Base-by-base conservation (phyloP, 2,888 invertebrate genomes). In the Drosophila mercatorum region DNA sequence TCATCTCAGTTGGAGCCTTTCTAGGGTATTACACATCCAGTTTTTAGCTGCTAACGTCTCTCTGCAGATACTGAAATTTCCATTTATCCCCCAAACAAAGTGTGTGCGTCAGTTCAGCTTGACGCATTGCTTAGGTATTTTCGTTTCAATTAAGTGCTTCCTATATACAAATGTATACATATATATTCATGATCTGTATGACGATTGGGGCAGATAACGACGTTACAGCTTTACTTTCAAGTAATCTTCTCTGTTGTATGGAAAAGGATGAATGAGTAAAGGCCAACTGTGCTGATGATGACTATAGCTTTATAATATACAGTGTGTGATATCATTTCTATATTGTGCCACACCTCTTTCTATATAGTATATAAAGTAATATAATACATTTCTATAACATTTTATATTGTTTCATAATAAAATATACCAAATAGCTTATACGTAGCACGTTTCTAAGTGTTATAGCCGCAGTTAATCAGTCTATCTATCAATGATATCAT, bases 11-110 rank as follows among this genome's bases (percentile, higher is more conserved):
- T 44, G 26, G n/a, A 14, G 7, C 8, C 3, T 46, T 28, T 38
- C 43, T 28, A 60, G 49, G 28, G 31, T 38, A 59, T 59, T 60
- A 41, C 31, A 47, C 49, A 58, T 44, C 12, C 17, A 44, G 14
- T n/a, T 55, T 41, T 55, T 3, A 28, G 5, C 26, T 14, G 34
- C 10, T 51, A 17, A 8, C 47, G 5, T 17, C 11, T 41, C 14
- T 31, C 12, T 40, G 55, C 41, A 47, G 22, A 55, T 49, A 53
- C 55, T 46, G 47, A 59, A 53, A 17, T 11, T 51, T 12, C 14
- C 63, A 22, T 64, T 28, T 38, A 36, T 14, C 3, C 38, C 3
- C 17, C 41, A 2, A 6, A 31, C n/a, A 26, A 53, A 38, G 1
- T 10, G 8, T n/a, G 11, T 58, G 28, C 38, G 58, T 58, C 58